Conservation (phyloP, 1,140 invertebrate genomes). For the Camponotus vicinus region DNA sequence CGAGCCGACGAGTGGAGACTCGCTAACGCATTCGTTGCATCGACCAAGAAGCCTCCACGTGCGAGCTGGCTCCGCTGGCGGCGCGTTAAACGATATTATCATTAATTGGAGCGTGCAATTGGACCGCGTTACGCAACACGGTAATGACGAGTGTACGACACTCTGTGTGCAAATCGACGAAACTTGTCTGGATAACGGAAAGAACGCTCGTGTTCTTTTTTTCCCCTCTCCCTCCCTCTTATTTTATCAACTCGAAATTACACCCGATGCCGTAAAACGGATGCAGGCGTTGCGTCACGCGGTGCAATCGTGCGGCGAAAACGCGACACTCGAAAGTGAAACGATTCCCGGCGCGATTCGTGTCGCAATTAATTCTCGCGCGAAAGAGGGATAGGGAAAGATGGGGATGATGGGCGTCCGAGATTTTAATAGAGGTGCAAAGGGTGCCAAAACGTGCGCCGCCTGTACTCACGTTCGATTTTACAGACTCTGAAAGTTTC, state of each 20-base stretch:
- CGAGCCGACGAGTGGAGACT: slow-evolving; percentile 4
- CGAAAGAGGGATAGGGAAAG: no score
- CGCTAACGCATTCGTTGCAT: neutral
- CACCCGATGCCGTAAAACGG: slow-evolving; percentile 27
- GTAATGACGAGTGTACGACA: slow-evolving; percentile 12
- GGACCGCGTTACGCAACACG: slow-evolving; percentile 43
- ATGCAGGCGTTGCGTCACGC: slow-evolving; percentile 13
- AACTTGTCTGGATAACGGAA: slow-evolving; percentile 15
- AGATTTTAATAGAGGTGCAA: neutral
- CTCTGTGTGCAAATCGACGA: slow-evolving; percentile 32
- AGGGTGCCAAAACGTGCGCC: slow-evolving; percentile 46
- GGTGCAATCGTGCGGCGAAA: slow-evolving; percentile 34
- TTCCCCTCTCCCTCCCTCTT: no score
- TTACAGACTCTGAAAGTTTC: slow-evolving; percentile 77
- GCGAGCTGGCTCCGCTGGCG: slow-evolving; percentile 5
- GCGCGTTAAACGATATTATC: slow-evolving; percentile 57
- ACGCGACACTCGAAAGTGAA: slow-evolving; percentile 42
- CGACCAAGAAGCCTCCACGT: slow-evolving; percentile 20
- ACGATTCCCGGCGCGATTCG: slow-evolving; percentile 14
- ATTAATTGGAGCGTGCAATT: slow-evolving; percentile 61
- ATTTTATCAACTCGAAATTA: slow-evolving; percentile 29
- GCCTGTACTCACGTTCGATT: slow-evolving; percentile 39
- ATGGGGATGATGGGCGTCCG: no score
- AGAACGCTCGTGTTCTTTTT: neutral
- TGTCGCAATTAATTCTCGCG: slow-evolving; percentile 15